Conservation (phyloP, 2,113 vertebrate species). For the Phaethornis superciliosus region DNA sequence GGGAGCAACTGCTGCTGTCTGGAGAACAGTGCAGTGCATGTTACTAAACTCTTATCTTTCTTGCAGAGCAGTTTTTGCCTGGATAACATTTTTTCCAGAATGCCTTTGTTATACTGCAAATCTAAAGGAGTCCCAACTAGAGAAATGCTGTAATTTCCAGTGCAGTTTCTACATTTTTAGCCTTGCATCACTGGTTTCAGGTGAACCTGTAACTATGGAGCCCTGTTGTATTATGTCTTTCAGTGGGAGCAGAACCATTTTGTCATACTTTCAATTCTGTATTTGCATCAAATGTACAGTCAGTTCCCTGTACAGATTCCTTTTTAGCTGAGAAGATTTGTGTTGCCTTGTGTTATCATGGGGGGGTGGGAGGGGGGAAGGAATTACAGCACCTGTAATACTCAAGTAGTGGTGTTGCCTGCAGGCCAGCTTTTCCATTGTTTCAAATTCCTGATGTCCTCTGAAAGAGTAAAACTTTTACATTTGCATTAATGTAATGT, state of each 20-base stretch:
- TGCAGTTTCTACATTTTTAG: constrained; percentile 32
- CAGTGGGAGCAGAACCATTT: constrained; percentile 46
- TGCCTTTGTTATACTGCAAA: constrained; percentile 62
- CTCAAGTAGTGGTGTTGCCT: not conserved
- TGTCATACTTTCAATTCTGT: constrained; percentile 14
- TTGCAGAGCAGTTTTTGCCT: constrained; percentile 31
- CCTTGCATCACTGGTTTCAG: constrained; percentile 39
- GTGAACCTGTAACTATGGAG: not conserved
- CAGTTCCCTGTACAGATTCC: constrained; percentile 38
- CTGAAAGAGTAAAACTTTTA: not conserved
- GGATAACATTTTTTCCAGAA: constrained; percentile 53
- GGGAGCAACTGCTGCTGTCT: constrained; percentile 66
- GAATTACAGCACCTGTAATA: not conserved
- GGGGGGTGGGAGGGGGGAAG: not conserved
- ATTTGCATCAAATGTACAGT: constrained; percentile 1
- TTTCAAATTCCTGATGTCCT: constrained; percentile 1
- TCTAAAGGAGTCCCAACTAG: constrained; percentile 32
- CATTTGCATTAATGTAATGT: not conserved
- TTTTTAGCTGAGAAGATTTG: constrained; percentile 19
- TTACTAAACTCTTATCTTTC: not conserved
- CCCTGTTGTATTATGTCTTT: constrained; percentile 2
- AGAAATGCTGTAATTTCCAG: not conserved
- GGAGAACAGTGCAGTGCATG: constrained; percentile 29
- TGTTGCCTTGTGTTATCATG: constrained; percentile 48
- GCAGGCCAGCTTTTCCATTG: constrained; percentile 1